These are phyloP conservation scores for Alloscopus bannaensis DNA, from an alignment of 2,888 invertebrate species.

Conservation along the genomic window DNA sequence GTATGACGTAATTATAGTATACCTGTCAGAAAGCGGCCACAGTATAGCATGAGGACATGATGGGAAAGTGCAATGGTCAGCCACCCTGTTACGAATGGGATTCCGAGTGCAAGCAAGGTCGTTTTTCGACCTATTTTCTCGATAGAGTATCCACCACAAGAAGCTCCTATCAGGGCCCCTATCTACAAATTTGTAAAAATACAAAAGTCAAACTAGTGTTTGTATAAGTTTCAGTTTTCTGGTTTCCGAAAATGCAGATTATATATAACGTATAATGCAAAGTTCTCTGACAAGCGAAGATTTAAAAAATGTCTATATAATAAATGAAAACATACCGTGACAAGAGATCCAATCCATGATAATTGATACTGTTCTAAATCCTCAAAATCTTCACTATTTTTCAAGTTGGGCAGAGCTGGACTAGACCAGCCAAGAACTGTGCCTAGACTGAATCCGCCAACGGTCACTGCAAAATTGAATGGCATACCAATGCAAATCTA, in stretches of 20 bases:
- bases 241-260: background rate
- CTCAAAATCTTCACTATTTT: conserved; percentile 39
- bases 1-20: too few species aligned
- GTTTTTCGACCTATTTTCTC: conserved; percentile 79
- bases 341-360: conserved; percentile 79
- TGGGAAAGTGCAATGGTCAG: conserved; percentile 78
- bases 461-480: conserved; percentile 44
- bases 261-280: too few species aligned
- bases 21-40: conserved; percentile 65
- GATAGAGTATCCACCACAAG: conserved; percentile 76
- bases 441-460: conserved; percentile 64
- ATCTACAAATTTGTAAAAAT: conserved; percentile 28
- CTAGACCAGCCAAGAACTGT: conserved; percentile 57
- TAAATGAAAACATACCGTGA: conserved; percentile 72
- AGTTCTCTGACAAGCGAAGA: too few species aligned
- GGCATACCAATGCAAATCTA: background rate
- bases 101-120: conserved; percentile 77
- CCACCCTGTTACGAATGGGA: conserved; percentile 81
- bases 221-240: background rate
- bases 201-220: background rate
- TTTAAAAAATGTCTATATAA: background rate
- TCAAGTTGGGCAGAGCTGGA: conserved; percentile 54
- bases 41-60: conserved; percentile 73
- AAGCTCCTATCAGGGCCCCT: conserved; percentile 52
- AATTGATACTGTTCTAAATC: conserved; percentile 77